Conservation (phyloP, 2,888 invertebrate species). For the Linnaemya vulpina region DNA sequence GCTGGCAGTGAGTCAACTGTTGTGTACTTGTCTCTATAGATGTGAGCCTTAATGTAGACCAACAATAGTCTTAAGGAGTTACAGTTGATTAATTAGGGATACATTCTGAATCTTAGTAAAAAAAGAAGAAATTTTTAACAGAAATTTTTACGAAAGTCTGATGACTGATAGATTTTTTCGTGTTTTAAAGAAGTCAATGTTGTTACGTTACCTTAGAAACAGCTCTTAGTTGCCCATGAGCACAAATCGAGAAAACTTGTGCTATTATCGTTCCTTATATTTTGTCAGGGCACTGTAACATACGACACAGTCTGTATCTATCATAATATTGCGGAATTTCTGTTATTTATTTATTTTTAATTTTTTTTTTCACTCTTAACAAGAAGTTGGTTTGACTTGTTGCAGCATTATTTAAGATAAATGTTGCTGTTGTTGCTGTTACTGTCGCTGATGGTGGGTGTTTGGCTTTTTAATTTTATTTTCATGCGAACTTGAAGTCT, state of each 20-base stretch:
- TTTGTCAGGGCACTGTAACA: constrained; percentile 31
- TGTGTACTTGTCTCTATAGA: too few species aligned
- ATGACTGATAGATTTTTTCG: too few species aligned
- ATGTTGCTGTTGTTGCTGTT: constrained; percentile 25
- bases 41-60: too few species aligned
- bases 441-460: constrained; percentile 60
- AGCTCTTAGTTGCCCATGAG: too few species aligned
- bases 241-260: background rate
- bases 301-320: constrained; percentile 37
- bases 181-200: background rate
- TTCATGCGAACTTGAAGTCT: constrained; percentile 71
- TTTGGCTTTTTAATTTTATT: constrained; percentile 71
- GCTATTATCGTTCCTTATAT: background rate
- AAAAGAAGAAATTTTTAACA: too few species aligned
- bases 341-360: too few species aligned
- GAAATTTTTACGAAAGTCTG: too few species aligned
- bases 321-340: constrained; percentile 60
- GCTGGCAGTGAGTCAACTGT: too few species aligned
- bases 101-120: too few species aligned
- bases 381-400: constrained; percentile 59
- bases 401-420: constrained; percentile 22
- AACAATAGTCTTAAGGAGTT: too few species aligned
- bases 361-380: constrained; percentile 63
- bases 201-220: background rate
- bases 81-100: too few species aligned